phyloP scores from a whole-genome alignment of 2,113 vertebrate genomes.

The Bubalus kerabau region DNA sequence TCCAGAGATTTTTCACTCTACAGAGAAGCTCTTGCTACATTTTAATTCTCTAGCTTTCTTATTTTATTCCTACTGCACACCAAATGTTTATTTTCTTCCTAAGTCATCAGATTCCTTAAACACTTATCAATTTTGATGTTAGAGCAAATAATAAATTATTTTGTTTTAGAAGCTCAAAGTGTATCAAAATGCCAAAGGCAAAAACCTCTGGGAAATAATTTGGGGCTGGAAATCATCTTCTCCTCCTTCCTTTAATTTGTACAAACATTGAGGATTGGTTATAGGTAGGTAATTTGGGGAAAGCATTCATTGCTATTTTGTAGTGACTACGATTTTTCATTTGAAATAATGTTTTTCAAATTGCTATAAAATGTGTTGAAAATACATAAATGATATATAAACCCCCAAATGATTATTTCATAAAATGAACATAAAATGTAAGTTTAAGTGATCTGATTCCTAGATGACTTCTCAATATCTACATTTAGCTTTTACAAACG shows the following conservation, averaged over 20 bases:
- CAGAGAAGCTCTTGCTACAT: not conserved
- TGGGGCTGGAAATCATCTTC: not conserved
- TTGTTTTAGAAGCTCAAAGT: not conserved
- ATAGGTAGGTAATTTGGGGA: not conserved
- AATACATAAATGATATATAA: not conserved
- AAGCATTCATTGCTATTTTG: not conserved
- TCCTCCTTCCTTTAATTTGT: not conserved
- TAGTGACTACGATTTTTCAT: not conserved
- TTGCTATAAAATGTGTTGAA: not conserved
- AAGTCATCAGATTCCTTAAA: not conserved
- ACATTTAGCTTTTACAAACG: not conserved
- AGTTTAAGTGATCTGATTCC: not conserved
- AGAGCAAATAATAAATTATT: not conserved
- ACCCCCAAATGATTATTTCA: not conserved
- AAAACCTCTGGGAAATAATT: slow-evolving; percentile 11
- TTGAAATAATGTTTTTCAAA: not conserved
- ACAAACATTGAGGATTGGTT: not conserved
- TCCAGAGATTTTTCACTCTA: not conserved
- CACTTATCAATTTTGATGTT: not conserved
- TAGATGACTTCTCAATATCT: not conserved
- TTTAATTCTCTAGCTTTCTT: not conserved
- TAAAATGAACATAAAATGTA: not conserved
- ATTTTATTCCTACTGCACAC: not conserved
- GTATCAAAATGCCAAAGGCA: not conserved
- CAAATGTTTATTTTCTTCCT: not conserved